Evolutionary conservation across 2,797 vertebrate genomes (phyloP).

Genomic region (Paramormyrops hopkinsi): DNA sequence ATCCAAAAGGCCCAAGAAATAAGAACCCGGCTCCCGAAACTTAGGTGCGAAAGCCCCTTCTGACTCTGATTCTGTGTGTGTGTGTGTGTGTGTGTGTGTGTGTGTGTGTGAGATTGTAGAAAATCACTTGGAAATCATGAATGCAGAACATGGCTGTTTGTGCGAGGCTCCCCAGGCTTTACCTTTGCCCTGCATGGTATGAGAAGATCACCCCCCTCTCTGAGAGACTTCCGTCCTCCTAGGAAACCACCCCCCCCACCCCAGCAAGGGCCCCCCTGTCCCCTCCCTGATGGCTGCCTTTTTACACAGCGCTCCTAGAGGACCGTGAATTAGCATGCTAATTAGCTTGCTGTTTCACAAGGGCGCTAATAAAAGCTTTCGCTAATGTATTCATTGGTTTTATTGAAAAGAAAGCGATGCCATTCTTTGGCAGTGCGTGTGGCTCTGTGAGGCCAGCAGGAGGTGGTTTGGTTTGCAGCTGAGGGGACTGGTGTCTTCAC

Average conservation of each 20-base stretch:
- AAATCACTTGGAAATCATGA: neutral
- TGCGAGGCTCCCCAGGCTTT: neutral
- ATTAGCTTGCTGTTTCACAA: neutral
- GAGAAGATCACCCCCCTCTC: neutral
- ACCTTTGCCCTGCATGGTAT: neutral
- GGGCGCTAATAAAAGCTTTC: neutral
- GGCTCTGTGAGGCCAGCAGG: neutral
- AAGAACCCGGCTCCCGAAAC: neutral
- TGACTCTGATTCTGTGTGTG: neutral
- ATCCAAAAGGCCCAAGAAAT: neutral
- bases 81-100: neutral
- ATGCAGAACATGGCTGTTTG: neutral
- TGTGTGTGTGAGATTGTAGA: neutral
- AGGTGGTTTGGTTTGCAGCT: neutral
- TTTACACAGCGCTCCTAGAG: neutral
- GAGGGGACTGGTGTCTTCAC: neutral
- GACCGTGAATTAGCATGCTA: neutral
- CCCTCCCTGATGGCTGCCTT: neutral
- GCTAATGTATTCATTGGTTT: neutral
- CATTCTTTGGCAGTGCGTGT: neutral
- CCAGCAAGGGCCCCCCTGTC: neutral
- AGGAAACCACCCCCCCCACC: neutral
- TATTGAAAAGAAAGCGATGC: neutral
- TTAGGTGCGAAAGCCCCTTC: neutral
- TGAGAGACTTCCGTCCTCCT: neutral